These are phyloP conservation scores for Microchirus variegatus DNA, from an alignment of 2,797 vertebrate species.

Conservation along the genomic window DNA sequence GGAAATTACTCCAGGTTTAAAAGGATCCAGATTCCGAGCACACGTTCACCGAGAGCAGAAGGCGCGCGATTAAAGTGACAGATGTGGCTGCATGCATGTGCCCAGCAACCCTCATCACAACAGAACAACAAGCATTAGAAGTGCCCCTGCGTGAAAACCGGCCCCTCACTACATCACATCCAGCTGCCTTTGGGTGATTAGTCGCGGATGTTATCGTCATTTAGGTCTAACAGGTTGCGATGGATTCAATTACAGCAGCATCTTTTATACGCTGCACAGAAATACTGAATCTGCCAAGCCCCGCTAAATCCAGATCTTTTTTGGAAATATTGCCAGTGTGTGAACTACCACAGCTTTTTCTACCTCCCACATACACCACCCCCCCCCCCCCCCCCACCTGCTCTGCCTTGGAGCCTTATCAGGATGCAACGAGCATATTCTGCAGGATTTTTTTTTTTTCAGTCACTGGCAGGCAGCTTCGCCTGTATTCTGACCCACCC, in stretches of 20 bases:
- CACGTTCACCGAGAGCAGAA: conserved; percentile 26
- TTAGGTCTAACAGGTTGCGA: conserved; percentile 34
- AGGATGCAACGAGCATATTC: conserved; percentile 58
- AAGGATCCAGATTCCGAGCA: conserved; percentile 8
- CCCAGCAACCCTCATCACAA: conserved; percentile 40
- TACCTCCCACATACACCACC: conserved; percentile 26
- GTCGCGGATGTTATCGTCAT: conserved; percentile 25
- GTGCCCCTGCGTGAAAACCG: conserved; percentile 16
- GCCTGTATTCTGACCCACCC: conserved; percentile 46
- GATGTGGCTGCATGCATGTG: conserved; percentile 37
- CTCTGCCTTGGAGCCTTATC: conserved; percentile 55
- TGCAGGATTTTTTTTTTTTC: conserved; percentile 46
- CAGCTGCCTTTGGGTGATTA: conserved; percentile 41
- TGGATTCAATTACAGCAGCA: conserved; percentile 25
- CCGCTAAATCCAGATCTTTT: conserved; percentile 31
- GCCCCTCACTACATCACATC: conserved; percentile 2
- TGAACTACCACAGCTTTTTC: conserved; percentile 18
- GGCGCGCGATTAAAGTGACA: conserved; percentile 35
- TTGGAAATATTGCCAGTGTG: conserved; percentile 27
- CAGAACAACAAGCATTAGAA: conserved; percentile 22
- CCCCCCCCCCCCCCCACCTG: too few species aligned
- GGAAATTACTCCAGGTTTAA: conserved; percentile 49
- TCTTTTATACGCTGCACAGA: conserved; percentile 23
- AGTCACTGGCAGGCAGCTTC: conserved; percentile 42
- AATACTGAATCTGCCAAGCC: conserved; percentile 25